These are phyloP conservation scores for Proales similis DNA, from an alignment of 1,140 invertebrate genomes.

Conservation along the genomic window DNA sequence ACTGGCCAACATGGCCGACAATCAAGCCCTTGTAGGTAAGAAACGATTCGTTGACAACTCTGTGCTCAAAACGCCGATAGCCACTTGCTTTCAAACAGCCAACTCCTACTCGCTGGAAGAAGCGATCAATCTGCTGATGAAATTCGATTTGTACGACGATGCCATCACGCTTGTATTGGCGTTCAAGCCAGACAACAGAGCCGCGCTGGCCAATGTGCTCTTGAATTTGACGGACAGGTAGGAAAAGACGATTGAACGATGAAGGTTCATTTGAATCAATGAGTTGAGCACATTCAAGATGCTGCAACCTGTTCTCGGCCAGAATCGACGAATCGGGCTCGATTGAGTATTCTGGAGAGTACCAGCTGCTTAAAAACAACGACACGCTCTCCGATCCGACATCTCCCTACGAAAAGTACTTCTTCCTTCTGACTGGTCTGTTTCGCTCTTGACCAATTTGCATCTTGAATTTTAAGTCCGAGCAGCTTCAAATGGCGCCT, in stretches of 20 bases:
- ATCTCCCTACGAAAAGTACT: slow-evolving; percentile 29
- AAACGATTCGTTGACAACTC: not conserved
- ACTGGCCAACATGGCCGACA: not conserved
- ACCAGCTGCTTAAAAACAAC: not conserved
- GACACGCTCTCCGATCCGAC: not conserved
- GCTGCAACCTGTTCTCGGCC: not conserved
- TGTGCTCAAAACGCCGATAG: not conserved
- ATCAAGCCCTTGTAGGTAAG: slow-evolving; percentile 16
- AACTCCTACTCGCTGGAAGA: slow-evolving; percentile 15
- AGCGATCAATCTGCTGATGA: slow-evolving; percentile 4
- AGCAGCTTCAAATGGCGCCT: slow-evolving; percentile 24
- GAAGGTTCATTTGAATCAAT: not conserved
- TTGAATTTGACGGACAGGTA: not conserved
- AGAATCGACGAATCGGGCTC: not conserved
- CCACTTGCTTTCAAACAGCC: not conserved
- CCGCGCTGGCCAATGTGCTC: not conserved
- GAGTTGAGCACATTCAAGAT: not conserved
- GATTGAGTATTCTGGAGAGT: not conserved
- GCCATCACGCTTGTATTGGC: not conserved
- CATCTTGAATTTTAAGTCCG: not conserved
- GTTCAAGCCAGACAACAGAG: slow-evolving; percentile 9
- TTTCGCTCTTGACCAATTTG: slow-evolving; percentile 1
- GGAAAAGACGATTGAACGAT: not conserved
- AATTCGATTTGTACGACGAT: slow-evolving; percentile 22
- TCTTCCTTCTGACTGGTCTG: no score